These are phyloP conservation scores for Tylochromis polylepis DNA, from an alignment of 2,113 vertebrate species.

Conservation along the genomic window DNA sequence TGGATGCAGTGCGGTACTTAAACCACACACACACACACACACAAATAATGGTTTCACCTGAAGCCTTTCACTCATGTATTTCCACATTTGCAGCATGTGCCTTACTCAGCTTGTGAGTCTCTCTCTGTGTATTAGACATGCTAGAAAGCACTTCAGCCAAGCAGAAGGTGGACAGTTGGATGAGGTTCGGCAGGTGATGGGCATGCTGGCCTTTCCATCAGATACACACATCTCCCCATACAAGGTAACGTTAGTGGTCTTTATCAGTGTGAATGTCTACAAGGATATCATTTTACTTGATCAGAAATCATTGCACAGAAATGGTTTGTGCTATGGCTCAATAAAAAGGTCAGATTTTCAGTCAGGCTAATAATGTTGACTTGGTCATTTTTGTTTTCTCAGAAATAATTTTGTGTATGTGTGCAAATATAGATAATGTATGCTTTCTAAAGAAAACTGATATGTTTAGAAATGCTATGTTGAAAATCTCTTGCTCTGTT, in stretches of 20 bases:
- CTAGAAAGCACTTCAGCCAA: conserved; percentile 97
- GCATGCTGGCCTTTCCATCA: conserved; percentile 97
- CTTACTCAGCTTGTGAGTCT: background rate
- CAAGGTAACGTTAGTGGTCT: conserved; percentile 77
- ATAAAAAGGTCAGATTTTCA: background rate
- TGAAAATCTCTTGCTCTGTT: background rate
- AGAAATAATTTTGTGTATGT: background rate
- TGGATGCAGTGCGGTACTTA: conserved; percentile 93
- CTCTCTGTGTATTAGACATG: conserved; percentile 80
- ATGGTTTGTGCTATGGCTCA: background rate
- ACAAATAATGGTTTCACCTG: background rate
- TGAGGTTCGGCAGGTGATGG: conserved; percentile 98
- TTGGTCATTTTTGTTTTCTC: background rate
- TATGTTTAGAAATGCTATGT: background rate
- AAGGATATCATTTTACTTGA: background rate
- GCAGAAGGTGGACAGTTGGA: conserved; percentile 97
- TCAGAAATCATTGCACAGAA: accelerated
- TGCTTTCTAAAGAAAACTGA: background rate
- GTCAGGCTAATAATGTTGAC: background rate
- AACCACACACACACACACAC: background rate
- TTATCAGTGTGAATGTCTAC: background rate
- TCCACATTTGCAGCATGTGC: background rate
- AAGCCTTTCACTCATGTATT: accelerated
- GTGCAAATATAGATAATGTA: background rate
- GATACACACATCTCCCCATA: conserved; percentile 98